Base-by-base conservation (phyloP, 1,140 invertebrate species). In the Philopotamus ludificatus region DNA sequence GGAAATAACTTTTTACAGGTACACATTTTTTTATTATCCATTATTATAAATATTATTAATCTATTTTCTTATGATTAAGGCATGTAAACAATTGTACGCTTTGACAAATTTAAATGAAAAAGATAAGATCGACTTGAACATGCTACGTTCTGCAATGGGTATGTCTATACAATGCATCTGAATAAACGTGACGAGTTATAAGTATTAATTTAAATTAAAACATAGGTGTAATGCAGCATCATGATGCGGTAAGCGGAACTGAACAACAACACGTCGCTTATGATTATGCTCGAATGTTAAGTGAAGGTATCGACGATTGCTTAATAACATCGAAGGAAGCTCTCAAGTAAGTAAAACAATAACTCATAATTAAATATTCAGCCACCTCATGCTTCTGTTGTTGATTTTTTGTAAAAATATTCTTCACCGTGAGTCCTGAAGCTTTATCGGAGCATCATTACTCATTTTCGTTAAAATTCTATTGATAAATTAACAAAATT, bases 191-290 rank as follows among this genome's bases (percentile, higher is more conserved):
- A 8, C n/a, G 34, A n/a, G n/a, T n/a, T 44, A 80, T 91, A 0
- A n/a, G 83, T 86, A 74, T 90, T 93, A 50, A 15, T 44, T 44
- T 50, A 2, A 16, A 50, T 50, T 20, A 50, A 51, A 21, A 72
- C 23, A 41, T 26, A 64, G 60, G 60, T 16, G 80, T 90, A 1
- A 81, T 84, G 70, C 87, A 90, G 67, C 90, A 92, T 79, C 90
- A 92, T 72, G 90, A 84, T 65, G 80, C 79, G 9, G 78, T 84
- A 9, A 74, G 79, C 74, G 89, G 90, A 0, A 92, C 90, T 1
- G 89, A 86, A 58, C 89, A 89, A 74, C 87, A 92, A 74, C 82
- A 85, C 58, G 89, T 92, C 0, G 82, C 85, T 0, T 76, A 85
- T 64, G 91, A 94, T 74, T 94, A 94, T 75, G 80, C 83, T 1